Base-by-base conservation (phyloP, 2,113 vertebrate species). In the Pseudolaguvia tuberculata region DNA sequence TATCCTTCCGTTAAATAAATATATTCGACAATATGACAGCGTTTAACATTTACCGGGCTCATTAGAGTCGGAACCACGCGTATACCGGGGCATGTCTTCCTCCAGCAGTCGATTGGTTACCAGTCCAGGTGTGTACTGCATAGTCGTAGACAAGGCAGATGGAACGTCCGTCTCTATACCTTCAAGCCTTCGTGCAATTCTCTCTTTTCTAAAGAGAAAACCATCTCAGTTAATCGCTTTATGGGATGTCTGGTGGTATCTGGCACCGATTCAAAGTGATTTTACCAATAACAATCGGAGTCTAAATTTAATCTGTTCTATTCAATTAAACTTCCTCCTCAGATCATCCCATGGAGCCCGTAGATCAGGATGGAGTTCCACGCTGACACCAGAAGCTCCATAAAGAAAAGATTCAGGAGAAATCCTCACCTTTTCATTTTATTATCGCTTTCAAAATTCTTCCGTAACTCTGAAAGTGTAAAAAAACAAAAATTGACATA, bases 391-490 rank as follows among this genome's bases (percentile, higher is more conserved):
- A 66, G 45, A 42, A 17, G 17, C 51, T 23, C 25, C 55, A 20
- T 21, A 63, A 13, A 48, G 45, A 25, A 17, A 58, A 57, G 5
- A 14, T 14, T 56, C 53, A 51, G 2, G 2, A 42, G 5, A 84
- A 14, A 78, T 52, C 72, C 53, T 45, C 90, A 99, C 96, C 96
- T 96, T 90, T 98, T 99, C 95, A 99, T 99, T 85, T 91, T 89
- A 79, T 89, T 88, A 83, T 91, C 81, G 70, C 89, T 86, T 86
- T 99, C 95, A 89, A 99, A 99, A 80, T 93, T 87, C 87, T 95
- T 94, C 89, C 94, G 96, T 85, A 98, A 89, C 86, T 98, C 96
- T 92, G 95, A 95, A 91, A 99, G 96, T 98, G 35, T n/a, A 47
- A 56, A 20, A 71, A 72, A 5, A 35, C 6, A 35, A 35, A 35